Conservation (phyloP, 2,797 vertebrate genomes). For the Menidia menidia region DNA sequence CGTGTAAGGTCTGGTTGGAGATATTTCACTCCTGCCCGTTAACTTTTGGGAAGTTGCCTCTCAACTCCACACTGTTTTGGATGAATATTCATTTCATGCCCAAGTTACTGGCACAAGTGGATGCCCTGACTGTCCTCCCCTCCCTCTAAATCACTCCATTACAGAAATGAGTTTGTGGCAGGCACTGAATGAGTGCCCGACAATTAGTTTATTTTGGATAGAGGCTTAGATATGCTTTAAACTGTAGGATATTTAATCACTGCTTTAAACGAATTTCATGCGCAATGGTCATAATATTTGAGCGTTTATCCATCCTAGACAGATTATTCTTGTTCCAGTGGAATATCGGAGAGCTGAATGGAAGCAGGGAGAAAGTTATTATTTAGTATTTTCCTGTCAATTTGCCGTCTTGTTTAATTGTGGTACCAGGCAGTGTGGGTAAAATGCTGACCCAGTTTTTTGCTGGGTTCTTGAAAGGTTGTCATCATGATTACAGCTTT, state of each 20-base stretch:
- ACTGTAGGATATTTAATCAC: slow-evolving; percentile 10
- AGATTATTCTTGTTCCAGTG: background rate
- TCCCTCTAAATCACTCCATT: slow-evolving; percentile 42
- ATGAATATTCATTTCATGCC: background rate
- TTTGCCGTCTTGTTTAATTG: slow-evolving; percentile 39
- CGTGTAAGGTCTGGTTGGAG: too few relatives aligned
- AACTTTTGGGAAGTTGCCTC: too few relatives aligned
- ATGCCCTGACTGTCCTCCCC: background rate
- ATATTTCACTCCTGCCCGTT: too few relatives aligned
- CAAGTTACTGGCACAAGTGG: slow-evolving; percentile 1
- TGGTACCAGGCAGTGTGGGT: slow-evolving; percentile 49
- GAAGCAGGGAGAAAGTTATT: slow-evolving; percentile 19
- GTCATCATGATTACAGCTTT: slow-evolving; percentile 72
- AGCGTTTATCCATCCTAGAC: background rate
- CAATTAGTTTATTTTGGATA: slow-evolving; percentile 27
- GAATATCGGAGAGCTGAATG: slow-evolving; percentile 12
- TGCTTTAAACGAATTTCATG: background rate
- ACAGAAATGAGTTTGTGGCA: slow-evolving; percentile 43
- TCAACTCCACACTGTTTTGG: background rate
- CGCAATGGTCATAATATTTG: background rate
- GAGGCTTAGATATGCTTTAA: slow-evolving; percentile 12
- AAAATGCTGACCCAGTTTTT: slow-evolving; percentile 63
- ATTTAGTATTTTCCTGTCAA: slow-evolving; percentile 31
- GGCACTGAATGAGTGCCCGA: slow-evolving; percentile 16
- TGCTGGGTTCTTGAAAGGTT: slow-evolving; percentile 56